A percentile compares a stretch with the other conserved stretches of the same genome.
Evolutionary conservation across 2,113 vertebrate genomes (phyloP).

Genomic region (Apistogramma diplotaenia): DNA sequence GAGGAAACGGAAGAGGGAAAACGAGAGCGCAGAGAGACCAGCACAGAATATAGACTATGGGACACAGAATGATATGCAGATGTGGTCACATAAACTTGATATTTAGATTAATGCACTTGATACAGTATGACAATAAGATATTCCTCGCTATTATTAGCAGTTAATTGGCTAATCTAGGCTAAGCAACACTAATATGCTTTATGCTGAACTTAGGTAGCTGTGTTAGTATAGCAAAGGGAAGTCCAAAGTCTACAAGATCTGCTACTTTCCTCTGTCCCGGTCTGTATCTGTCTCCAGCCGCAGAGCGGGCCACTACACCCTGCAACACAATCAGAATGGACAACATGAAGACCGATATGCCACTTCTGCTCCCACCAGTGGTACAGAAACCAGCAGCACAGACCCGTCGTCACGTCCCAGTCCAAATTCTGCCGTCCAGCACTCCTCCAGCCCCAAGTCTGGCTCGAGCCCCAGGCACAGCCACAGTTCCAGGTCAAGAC

Average conservation of each 20-base stretch:
- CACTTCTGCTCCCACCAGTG: not conserved
- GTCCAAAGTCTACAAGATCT: not conserved
- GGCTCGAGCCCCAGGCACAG: slow-evolving; percentile 55
- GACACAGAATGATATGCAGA: not conserved
- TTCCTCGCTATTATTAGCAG: not conserved
- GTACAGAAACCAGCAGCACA: not conserved
- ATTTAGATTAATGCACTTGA: not conserved
- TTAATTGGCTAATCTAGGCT: not conserved
- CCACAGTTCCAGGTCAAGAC: slow-evolving; percentile 21
- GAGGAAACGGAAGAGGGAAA: not conserved
- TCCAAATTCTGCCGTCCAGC: not conserved
- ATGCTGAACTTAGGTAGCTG: not conserved
- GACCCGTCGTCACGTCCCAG: not conserved
- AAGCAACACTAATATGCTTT: not conserved
- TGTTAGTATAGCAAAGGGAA: not conserved
- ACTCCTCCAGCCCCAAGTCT: slow-evolving; percentile 35
- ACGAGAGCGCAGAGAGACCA: not conserved
- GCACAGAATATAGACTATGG: not conserved
- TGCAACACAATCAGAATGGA: slow-evolving; percentile 52
- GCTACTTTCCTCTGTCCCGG: not conserved
- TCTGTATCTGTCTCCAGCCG: slow-evolving; percentile 38
- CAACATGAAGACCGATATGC: slow-evolving; percentile 26
- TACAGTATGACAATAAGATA: rapidly evolving
- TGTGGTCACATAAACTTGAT: not conserved
- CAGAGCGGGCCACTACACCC: slow-evolving; percentile 57